These are phyloP conservation scores for Cyprinella venusta DNA, from an alignment of 2,797 vertebrate species.

Conservation along the genomic window DNA sequence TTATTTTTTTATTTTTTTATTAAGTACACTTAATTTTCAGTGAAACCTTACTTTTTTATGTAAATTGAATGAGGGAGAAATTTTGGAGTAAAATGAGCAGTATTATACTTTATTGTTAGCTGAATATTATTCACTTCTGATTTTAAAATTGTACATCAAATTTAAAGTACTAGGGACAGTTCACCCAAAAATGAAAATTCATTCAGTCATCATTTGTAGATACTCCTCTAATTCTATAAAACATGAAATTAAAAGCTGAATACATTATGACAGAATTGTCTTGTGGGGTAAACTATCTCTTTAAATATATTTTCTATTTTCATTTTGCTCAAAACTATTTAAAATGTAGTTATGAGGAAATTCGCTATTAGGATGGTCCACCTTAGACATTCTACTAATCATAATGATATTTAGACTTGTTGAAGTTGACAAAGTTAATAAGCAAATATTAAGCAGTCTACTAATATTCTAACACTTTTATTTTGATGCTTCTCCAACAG, in stretches of 20 bases:
- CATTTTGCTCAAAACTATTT: not conserved
- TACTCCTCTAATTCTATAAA: not conserved
- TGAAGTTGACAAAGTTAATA: too few species aligned
- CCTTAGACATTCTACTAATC: too few species aligned
- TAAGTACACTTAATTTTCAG: not conserved
- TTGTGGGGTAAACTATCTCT: not conserved
- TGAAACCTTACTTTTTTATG: not conserved
- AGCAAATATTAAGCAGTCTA: too few species aligned
- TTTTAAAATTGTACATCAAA: not conserved
- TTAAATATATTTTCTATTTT: not conserved
- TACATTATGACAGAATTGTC: not conserved
- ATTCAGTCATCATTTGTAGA: not conserved
- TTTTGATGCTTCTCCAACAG: too few species aligned
- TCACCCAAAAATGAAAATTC: not conserved
- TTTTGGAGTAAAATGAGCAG: too few species aligned
- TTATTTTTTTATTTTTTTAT: not conserved
- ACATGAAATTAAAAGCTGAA: not conserved
- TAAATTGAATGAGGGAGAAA: not conserved
- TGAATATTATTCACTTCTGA: not conserved
- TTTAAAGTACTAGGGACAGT: not conserved
- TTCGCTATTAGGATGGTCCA: too few species aligned
- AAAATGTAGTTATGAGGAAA: not conserved
- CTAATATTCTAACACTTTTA: not conserved
- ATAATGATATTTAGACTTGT: too few species aligned
- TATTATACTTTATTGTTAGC: not conserved